Base-by-base conservation (phyloP, 1,140 invertebrate species). In the Mylabris phalerata region DNA sequence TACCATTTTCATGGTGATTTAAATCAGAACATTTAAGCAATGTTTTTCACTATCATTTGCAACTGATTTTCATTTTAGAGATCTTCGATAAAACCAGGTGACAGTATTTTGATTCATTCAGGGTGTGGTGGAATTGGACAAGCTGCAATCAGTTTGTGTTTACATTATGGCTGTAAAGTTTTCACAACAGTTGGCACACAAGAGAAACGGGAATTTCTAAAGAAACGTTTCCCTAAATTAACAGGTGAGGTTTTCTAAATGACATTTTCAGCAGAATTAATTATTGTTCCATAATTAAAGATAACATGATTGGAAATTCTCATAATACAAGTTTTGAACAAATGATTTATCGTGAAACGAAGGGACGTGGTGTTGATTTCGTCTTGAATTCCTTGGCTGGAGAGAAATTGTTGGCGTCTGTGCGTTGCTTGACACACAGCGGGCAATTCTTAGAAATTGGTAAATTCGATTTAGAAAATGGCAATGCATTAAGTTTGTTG, bases 111-210 rank as follows among this genome's bases (percentile, higher is more conserved):
- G 3, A 92, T 95, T 67, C 92, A 95, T 73, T 87, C 91, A n/a
- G 92, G 91, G 9, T 86, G 86, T 55, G 92, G 92, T 19, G 92
- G 90, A 26, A 88, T 94, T 11, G 92, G 92, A 0, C 84, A 91
- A 67, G 90, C 90, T 1, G 89, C 90, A 38, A 93, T 94, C 66
- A 80, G 84, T 50, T 81, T 93, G 24, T 88, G 88, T 0, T 76
- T 92, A 3, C 78, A 81, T 61, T 79, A 82, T 71, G 84, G 84
- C 3, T 86, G 89, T 69, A 78, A 79, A 24, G 80, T 89, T 9
- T 92, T 81, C 69, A 89, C 86, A 44, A 91, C 87, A 3, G 88
- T 90, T 39, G 85, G 84, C 41, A 85, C 85, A 0, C 69, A 78
- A 10, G 82, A 88, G 59, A 94, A 95, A 75, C 81, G 84, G 62